Evolutionary conservation across 1,140 invertebrate genomes (phyloP).

Genomic region (Lucilia sericata): DNA sequence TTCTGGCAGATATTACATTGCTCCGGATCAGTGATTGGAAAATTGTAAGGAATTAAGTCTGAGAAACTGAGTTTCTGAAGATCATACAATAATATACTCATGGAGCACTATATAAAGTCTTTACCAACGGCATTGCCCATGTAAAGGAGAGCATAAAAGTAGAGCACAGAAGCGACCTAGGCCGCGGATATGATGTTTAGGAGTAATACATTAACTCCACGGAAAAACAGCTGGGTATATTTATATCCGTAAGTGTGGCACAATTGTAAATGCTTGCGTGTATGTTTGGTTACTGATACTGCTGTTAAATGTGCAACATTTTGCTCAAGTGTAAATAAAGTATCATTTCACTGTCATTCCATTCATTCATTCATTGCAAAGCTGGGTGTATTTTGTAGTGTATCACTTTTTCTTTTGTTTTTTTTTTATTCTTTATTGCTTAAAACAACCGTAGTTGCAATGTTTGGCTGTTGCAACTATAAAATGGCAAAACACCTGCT

Average conservation of each 20-base stretch:
- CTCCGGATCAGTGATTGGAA: too few species aligned
- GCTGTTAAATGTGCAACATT: conserved; percentile 63
- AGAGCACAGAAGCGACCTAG: too few species aligned
- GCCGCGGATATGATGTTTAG: too few species aligned
- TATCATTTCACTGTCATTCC: conserved; percentile 46
- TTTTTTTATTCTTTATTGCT: neutral
- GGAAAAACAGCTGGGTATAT: too few species aligned
- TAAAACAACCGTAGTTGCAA: neutral
- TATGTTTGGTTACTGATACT: conserved; percentile 32
- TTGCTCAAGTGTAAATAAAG: conserved; percentile 65
- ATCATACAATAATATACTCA: too few species aligned
- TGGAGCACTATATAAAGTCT: too few species aligned
- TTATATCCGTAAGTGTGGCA: neutral
- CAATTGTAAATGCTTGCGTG: neutral
- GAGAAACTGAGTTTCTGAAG: too few species aligned
- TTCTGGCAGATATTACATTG: too few species aligned
- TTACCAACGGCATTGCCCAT: too few species aligned
- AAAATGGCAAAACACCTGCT: conserved; percentile 13
- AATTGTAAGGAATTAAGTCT: too few species aligned
- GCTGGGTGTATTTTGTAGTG: neutral
- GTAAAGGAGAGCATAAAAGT: too few species aligned
- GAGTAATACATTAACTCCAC: too few species aligned
- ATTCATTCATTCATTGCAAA: conserved; percentile 24
- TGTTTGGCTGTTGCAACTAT: neutral
- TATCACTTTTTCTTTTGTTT: neutral